Percentiles rank a stretch among this genome's conserved stretches.
phyloP scores from a whole-genome alignment of 64 coral and sea anemone genomes.

The Porites australiensis region DNA sequence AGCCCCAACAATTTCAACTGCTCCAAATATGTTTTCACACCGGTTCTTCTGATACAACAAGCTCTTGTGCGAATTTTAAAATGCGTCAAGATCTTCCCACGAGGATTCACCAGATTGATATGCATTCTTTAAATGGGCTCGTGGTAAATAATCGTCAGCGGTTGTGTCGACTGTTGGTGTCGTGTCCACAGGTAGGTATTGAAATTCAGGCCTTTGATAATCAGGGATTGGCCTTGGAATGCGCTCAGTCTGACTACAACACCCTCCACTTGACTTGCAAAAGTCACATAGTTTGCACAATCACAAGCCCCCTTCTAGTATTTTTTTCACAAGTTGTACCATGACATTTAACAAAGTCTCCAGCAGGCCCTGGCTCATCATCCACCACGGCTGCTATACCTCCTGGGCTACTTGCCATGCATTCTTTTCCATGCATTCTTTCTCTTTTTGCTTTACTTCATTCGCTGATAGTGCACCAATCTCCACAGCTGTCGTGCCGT shows the following conservation, averaged over 20 bases:
- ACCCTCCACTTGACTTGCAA: constrained; percentile 39
- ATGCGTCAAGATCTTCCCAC: constrained; percentile 36
- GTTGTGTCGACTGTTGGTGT: background rate
- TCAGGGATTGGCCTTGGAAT: constrained; percentile 62
- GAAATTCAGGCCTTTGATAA: constrained; percentile 54
- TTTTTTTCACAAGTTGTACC: constrained; percentile 58
- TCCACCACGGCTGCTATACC: constrained; percentile 36
- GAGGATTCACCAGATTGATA: constrained; percentile 38
- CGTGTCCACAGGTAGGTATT: constrained; percentile 39
- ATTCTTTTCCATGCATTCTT: constrained; percentile 56
- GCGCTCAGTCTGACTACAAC: constrained; percentile 42
- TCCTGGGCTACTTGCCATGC: constrained; percentile 22
- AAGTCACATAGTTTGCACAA: constrained; percentile 54
- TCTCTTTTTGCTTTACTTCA: constrained; percentile 66
- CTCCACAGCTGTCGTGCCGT: constrained; percentile 34
- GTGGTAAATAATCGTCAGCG: background rate
- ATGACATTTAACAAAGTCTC: constrained; percentile 60
- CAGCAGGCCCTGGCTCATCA: constrained; percentile 59
- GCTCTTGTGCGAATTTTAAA: constrained; percentile 36
- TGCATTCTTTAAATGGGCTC: constrained; percentile 26
- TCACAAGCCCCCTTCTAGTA: constrained; percentile 38
- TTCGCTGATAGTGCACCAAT: constrained; percentile 49
- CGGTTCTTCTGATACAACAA: constrained; percentile 70
- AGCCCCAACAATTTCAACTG: constrained; percentile 54
- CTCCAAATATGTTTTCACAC: constrained; percentile 54